Percentiles rank a stretch among this genome's conserved stretches.
phyloP scores from a whole-genome alignment of 2,797 vertebrate genomes.

The Kryptopterus vitreolus region DNA sequence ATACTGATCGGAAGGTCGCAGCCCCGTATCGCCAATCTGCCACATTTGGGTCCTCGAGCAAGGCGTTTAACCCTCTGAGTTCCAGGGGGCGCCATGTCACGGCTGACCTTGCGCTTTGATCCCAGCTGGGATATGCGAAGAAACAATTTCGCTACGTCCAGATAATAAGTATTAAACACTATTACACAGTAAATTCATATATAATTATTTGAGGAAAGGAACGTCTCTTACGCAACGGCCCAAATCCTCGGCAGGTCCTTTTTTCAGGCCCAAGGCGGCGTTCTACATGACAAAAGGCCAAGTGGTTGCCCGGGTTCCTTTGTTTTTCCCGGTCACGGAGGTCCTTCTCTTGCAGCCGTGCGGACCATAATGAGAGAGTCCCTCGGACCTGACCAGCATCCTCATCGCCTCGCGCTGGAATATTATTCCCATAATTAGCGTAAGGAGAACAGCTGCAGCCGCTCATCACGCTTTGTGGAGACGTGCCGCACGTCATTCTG shows the following conservation, averaged over 20 bases:
- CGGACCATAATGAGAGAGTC: slow-evolving; percentile 33
- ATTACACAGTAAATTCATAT: no score
- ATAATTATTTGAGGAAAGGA: no score
- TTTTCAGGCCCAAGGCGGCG: slow-evolving; percentile 1
- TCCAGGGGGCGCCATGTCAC: no score
- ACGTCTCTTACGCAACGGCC: not conserved
- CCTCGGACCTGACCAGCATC: slow-evolving; percentile 40
- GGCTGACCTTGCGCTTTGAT: no score
- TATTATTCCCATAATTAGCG: slow-evolving; percentile 48
- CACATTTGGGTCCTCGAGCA: no score
- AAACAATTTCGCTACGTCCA: no score
- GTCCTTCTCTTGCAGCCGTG: slow-evolving; percentile 24
- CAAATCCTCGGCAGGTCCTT: not conserved
- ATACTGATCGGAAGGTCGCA: no score
- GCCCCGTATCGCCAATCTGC: no score
- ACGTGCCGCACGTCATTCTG: slow-evolving; percentile 17
- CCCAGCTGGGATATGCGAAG: no score
- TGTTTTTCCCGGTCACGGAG: slow-evolving; percentile 37
- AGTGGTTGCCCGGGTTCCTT: slow-evolving; percentile 24
- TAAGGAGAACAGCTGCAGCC: slow-evolving; percentile 35
- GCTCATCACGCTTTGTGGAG: slow-evolving; percentile 8
- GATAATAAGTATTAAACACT: no score
- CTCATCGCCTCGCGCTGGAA: slow-evolving; percentile 34
- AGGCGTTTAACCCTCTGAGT: no score
- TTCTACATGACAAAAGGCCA: slow-evolving; percentile 36